A percentile compares a stretch with the other conserved stretches of the same genome.
Conservation (phyloP, 2,888 invertebrate genomes). For the Andrena bicolor region DNA sequence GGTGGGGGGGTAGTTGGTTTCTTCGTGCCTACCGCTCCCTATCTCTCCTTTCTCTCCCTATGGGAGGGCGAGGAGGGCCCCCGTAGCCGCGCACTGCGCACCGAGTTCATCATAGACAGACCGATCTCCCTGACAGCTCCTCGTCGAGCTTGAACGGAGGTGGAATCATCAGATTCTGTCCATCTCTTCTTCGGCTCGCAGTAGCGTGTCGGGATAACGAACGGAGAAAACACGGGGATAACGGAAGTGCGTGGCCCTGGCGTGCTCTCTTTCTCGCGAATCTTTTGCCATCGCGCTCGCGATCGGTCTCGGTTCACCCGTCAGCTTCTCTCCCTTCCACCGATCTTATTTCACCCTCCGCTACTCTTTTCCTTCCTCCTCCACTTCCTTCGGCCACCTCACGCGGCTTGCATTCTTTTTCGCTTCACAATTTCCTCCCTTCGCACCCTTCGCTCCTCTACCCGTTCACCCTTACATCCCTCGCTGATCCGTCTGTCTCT, state of each 20-base stretch:
- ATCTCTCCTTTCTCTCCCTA: slow-evolving; percentile 74
- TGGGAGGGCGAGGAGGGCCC: slow-evolving; percentile 77
- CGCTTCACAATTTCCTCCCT: neutral
- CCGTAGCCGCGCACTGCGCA: slow-evolving; percentile 80
- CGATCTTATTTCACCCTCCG: slow-evolving; percentile 36
- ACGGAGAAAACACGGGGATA: slow-evolving; percentile 48
- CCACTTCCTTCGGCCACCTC: neutral
- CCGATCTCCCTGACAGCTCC: slow-evolving; percentile 81
- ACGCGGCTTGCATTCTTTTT: neutral
- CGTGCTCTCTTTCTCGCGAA: slow-evolving; percentile 48
- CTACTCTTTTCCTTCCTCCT: slow-evolving; percentile 12
- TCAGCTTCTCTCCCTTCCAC: slow-evolving; percentile 16
- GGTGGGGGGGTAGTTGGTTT: slow-evolving; percentile 76
- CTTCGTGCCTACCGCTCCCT: slow-evolving; percentile 73
- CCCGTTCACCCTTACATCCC: neutral
- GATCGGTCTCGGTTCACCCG: slow-evolving; percentile 19
- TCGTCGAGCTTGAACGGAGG: slow-evolving; percentile 71
- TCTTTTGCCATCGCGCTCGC: slow-evolving; percentile 39
- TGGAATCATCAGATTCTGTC: slow-evolving; percentile 75
- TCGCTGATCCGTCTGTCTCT: neutral
- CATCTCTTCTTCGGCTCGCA: slow-evolving; percentile 67
- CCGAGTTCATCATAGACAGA: slow-evolving; percentile 83
- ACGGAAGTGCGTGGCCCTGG: slow-evolving; percentile 60
- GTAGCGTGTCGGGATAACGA: slow-evolving; percentile 58
- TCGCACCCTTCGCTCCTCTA: neutral